Base-by-base conservation (phyloP, 2,888 invertebrate genomes). In the Tanypteryx hageni region DNA sequence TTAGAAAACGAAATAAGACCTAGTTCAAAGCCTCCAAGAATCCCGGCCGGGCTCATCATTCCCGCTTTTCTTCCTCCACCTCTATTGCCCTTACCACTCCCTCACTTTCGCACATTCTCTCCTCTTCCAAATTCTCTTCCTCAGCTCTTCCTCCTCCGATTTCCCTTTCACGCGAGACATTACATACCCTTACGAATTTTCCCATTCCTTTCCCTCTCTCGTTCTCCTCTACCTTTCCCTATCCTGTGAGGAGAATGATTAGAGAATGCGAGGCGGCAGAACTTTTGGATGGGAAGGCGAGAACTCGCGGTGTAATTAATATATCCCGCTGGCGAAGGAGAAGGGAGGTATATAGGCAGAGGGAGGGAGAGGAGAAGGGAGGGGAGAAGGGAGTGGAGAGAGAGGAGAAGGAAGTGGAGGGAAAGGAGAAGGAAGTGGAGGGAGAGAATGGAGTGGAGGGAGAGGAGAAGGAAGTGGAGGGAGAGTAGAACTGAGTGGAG, bases 261-360 rank as follows among this genome's bases (percentile, higher is more conserved):
- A 27, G 76, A 76, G 76, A 76, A 76, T 76, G 27, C 11, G 22
- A 76, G 18, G 13, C 22, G 27, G 11, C 22, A 76, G 76, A 22
- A 76, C 22, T 76, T 76, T n/a, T 22, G 76, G 76, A 27, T 76
- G 76, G 22, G 18, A 27, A 76, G 76, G 76, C 27, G 76, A 76
- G 76, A 76, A 22, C 76, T 76, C 76, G 76, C 27, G 76, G 76
- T 76, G 76, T 76, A 76, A 76, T 76, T 76, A 76, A 76, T 76
- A 76, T 76, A 22, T 27, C 27, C 76, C 76, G 22, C 27, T 22
- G 76, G 76, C 76, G 27, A 27, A 76, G 68, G 68, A 22, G 22
- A 68, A n/a, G 76, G 68, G 76, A 27, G n/a, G 44, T 5, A 5
- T 76, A 27, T 76, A 13, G 27, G 27, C 22, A 0, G 5, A 10